These are phyloP conservation scores for Acanthosepion pharaonis DNA, from an alignment of 2,888 invertebrate genomes.

Conservation along the genomic window DNA sequence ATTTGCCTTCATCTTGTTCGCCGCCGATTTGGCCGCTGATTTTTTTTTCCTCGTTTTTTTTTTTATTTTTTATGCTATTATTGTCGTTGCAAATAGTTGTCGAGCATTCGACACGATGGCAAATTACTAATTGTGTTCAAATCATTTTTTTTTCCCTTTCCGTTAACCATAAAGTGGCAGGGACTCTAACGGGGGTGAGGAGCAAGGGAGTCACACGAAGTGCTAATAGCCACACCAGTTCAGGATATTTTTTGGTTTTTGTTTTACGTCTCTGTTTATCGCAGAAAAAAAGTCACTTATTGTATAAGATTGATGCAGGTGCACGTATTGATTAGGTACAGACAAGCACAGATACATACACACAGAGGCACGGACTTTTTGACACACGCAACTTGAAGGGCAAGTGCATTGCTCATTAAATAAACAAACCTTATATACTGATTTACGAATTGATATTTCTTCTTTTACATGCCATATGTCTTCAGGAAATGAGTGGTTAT, in stretches of 20 bases:
- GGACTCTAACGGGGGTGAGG: background rate
- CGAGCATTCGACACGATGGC: background rate
- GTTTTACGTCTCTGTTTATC: background rate
- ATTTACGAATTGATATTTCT: too few relatives aligned
- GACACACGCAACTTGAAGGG: too few relatives aligned
- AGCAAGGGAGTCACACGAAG: background rate
- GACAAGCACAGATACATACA: background rate
- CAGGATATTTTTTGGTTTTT: background rate
- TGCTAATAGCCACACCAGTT: background rate
- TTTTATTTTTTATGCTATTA: too few relatives aligned
- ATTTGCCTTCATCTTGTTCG: background rate
- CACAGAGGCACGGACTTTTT: too few relatives aligned
- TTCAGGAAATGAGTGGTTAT: too few relatives aligned
- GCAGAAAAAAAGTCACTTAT: background rate
- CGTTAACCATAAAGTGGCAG: background rate
- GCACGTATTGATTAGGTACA: background rate
- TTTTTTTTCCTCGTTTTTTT: background rate
- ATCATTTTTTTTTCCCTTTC: background rate
- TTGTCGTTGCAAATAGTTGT: too few relatives aligned
- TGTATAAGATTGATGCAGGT: background rate
- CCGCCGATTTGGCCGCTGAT: background rate
- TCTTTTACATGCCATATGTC: too few relatives aligned
- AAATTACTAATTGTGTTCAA: background rate
- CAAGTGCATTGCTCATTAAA: too few relatives aligned
- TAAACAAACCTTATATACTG: too few relatives aligned